Evolutionary conservation across 2,113 vertebrate species (phyloP), one percentile per base, ranked within the genome.

Genomic region (Rhabdomys dilectus): DNA sequence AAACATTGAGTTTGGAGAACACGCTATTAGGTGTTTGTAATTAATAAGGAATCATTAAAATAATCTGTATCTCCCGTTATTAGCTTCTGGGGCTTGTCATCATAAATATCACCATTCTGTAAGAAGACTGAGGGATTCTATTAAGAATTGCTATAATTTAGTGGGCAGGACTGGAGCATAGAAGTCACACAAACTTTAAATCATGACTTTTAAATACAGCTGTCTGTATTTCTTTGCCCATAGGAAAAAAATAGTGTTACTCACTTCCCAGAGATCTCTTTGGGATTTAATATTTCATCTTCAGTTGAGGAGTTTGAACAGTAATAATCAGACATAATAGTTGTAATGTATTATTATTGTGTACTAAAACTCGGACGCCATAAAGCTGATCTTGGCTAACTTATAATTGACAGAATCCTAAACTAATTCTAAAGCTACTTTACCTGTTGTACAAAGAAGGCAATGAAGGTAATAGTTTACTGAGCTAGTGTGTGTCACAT

Each of bases 11-110:
- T 93, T 94, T 96, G 85, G 62, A 91, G 81, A 91, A 60, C 36
- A 88, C 51, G 4, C 60, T 64, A 72, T 70, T 39, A 84, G 42
- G 78, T 76, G 21, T 89, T 86, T 68, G n/a, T 75, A 21, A 78
- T 64, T 75, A 94, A 31, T 91, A 42, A 96, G 91, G 58, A 95
- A 51, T 95, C 88, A 95, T 73, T 96, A 95, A 66, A 80, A 86
- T 72, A 78, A 56, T 82, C 60, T 93, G 60, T 39, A 58, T 29
- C 42, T 62, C 81, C 4, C 3, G 51, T 8, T 39, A 31, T 77
- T 75, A 5, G 56, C 88, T 77, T n/a, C n/a, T 87, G 36, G n/a
- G 62, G 22, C 22, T 64, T 26, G 68, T 62, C 26, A 17, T 84
- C 42, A 45, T 56, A 60, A 76, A 91, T 26, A 9, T 24, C 76